Conservation (phyloP, 2,113 vertebrate genomes). For the Centropus bengalensis region DNA sequence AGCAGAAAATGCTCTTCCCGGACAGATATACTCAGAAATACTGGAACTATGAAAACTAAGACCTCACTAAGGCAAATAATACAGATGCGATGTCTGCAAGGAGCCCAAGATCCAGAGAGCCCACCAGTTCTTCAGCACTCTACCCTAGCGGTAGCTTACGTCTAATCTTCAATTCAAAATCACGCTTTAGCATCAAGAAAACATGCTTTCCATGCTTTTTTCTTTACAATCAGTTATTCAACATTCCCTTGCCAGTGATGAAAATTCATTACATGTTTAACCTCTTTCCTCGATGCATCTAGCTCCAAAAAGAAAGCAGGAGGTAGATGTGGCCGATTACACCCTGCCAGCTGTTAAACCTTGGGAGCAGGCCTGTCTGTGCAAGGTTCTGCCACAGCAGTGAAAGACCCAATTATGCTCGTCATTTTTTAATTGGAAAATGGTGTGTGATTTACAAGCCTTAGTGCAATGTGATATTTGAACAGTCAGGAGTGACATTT, state of each 20-base stretch:
- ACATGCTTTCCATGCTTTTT: not conserved
- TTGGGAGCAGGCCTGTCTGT: not conserved
- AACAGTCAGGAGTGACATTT: constrained; percentile 33
- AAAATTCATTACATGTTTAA: not conserved
- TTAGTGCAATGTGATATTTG: constrained; percentile 8
- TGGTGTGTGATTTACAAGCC: not conserved
- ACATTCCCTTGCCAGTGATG: not conserved
- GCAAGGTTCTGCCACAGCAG: not conserved
- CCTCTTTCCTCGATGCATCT: not conserved
- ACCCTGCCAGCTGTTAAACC: not conserved
- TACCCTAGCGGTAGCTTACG: not conserved
- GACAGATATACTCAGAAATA: not conserved
- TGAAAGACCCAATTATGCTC: not conserved
- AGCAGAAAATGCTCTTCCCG: not conserved
- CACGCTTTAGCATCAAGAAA: not conserved
- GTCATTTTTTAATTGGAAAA: constrained; percentile 22
- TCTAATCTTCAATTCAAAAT: not conserved
- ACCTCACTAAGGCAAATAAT: not conserved
- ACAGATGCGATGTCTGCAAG: not conserved
- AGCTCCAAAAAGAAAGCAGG: not conserved
- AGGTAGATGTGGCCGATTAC: not conserved
- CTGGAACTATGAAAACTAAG: not conserved
- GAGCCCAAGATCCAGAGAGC: not conserved
- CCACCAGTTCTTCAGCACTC: not conserved
- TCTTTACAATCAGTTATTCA: not conserved